Evolutionary conservation across 2,113 vertebrate species (phyloP).

Genomic region (Holacanthus passer): DNA sequence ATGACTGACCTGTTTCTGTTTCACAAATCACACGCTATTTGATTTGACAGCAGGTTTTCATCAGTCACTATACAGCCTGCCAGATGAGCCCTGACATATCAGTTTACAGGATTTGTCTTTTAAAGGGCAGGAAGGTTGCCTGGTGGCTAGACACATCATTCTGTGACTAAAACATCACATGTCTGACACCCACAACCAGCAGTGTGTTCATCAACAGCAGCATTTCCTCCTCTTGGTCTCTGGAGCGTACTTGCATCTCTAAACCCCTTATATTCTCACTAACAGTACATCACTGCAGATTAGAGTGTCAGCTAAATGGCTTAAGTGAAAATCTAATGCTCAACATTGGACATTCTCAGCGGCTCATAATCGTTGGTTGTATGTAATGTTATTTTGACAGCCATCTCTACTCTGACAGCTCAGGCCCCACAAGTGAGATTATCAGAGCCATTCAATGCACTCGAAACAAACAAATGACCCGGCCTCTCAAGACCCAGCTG

Average conservation of each 20-base stretch:
- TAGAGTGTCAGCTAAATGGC: conserved; percentile 4
- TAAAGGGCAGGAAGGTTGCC: not conserved
- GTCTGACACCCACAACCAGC: not conserved
- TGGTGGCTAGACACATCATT: not conserved
- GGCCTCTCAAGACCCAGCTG: not conserved
- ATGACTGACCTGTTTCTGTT: not conserved
- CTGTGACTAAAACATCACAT: conserved; percentile 23
- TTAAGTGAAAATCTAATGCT: conserved; percentile 17
- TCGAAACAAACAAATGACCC: conserved; percentile 14
- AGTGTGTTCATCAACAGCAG: not conserved
- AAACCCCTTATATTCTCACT: not conserved
- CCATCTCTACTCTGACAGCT: not conserved
- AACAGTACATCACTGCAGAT: not conserved
- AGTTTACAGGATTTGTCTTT: not conserved
- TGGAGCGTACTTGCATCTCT: not conserved
- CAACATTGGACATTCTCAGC: not conserved
- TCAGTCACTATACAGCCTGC: not conserved
- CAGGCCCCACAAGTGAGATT: not conserved
- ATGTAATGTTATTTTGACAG: conserved; percentile 7
- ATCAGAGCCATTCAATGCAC: conserved; percentile 16
- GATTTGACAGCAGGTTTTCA: not conserved
- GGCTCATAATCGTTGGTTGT: not conserved
- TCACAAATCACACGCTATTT: not conserved
- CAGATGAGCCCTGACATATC: conserved; percentile 8
- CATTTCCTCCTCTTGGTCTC: conserved; percentile 13